Percentiles rank a stretch among this genome's conserved stretches.
These are phyloP conservation scores for Pherbina coryleti DNA, from an alignment of 2,888 invertebrate genomes.

Conservation along the genomic window DNA sequence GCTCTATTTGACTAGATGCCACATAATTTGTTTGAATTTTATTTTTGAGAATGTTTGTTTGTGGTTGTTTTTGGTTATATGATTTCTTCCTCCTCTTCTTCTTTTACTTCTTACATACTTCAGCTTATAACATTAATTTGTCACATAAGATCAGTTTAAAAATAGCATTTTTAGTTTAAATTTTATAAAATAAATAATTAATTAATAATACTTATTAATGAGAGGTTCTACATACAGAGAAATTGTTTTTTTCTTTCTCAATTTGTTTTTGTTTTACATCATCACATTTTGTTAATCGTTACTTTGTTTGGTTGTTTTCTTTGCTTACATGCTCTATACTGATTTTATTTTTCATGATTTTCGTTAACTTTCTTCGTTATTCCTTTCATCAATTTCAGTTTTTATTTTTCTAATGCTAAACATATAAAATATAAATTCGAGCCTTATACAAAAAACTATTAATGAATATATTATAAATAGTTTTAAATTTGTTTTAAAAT, in stretches of 20 bases:
- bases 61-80: neutral
- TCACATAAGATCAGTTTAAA: constrained; percentile 10
- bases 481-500: constrained; percentile 4
- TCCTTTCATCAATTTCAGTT: neutral
- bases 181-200: constrained; percentile 12
- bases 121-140: constrained; percentile 7
- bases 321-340: neutral
- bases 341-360: neutral
- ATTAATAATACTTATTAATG: constrained; percentile 32
- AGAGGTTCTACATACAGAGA: constrained; percentile 24
- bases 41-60: neutral
- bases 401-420: neutral
- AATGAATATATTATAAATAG: neutral
- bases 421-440: constrained; percentile 32
- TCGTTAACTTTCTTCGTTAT: neutral
- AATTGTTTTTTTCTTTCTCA: neutral
- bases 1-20: constrained; percentile 1
- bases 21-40: constrained; percentile 18
- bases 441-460: constrained; percentile 16
- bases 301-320: constrained; percentile 14
- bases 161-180: neutral
- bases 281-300: constrained; percentile 35
- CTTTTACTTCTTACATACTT: neutral
- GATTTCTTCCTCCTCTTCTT: no score
- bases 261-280: constrained; percentile 18